Evolutionary conservation across 1,140 invertebrate genomes (phyloP).

Genomic region (Temnothorax curvispinosus): DNA sequence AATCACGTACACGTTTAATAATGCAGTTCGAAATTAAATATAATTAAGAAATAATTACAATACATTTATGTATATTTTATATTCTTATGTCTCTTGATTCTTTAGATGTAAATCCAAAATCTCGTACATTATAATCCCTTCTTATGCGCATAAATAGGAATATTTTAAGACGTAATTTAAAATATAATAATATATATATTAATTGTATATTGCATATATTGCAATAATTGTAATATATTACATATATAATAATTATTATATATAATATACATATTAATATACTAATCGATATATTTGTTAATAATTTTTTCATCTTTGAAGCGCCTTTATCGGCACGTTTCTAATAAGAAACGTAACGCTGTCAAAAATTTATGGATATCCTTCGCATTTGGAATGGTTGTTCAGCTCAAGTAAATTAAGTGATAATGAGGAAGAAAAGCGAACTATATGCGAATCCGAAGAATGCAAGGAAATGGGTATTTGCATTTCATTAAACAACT

Average conservation of each 20-base stretch:
- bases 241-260: background rate
- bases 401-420: background rate
- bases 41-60: background rate
- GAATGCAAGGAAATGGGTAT: slow-evolving; percentile 58
- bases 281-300: background rate
- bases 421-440: background rate
- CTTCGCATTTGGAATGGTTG: slow-evolving; percentile 7
- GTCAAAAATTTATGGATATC: background rate
- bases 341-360: background rate
- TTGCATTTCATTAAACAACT: background rate
- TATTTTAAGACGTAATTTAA: background rate
- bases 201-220: no score
- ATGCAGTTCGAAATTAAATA: background rate
- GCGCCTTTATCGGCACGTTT: slow-evolving; percentile 31
- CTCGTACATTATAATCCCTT: background rate
- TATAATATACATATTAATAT: background rate
- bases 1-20: background rate
- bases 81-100: background rate
- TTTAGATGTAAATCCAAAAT: background rate
- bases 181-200: background rate
- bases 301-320: background rate
- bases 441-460: slow-evolving; percentile 8
- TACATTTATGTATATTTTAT: background rate
- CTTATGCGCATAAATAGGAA: background rate
- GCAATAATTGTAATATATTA: background rate